Conservation (phyloP, 1,140 invertebrate genomes). For the Aphaenogaster floridana region DNA sequence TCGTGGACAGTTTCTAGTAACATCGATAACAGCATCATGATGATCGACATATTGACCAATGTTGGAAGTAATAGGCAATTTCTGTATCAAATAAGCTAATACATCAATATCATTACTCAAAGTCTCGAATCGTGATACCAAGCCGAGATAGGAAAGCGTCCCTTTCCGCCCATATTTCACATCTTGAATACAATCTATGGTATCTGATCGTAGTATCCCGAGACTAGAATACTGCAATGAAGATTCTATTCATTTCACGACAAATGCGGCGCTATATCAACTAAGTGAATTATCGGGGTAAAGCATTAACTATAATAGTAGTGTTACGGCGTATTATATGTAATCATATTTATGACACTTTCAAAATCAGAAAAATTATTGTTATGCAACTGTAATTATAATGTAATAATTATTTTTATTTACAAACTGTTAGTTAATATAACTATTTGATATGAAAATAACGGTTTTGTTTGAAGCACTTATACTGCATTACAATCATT, state of each 20-base stretch:
- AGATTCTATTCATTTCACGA: constrained; percentile 34
- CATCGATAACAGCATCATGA: constrained; percentile 35
- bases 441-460: not conserved
- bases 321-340: not conserved
- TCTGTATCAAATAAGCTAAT: constrained; percentile 73
- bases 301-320: not conserved
- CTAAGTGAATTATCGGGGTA: constrained; percentile 16
- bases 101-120: constrained; percentile 71
- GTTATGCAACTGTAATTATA: not conserved
- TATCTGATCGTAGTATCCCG: constrained; percentile 1
- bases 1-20: not conserved
- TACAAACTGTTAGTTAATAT: not conserved
- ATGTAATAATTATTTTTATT: not conserved
- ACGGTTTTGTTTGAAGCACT: not conserved
- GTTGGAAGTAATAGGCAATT: constrained; percentile 70
- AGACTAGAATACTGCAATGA: constrained; percentile 3
- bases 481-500: not conserved
- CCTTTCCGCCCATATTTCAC: constrained; percentile 47
- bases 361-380: not conserved
- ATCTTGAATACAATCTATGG: constrained; percentile 50
- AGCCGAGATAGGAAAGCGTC: constrained; percentile 59
- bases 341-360: not conserved
- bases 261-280: not conserved
- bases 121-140: constrained; percentile 51
- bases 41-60: constrained; percentile 67